Base-by-base conservation (phyloP, 2,113 vertebrate species). In the Tragelaphus buxtoni region DNA sequence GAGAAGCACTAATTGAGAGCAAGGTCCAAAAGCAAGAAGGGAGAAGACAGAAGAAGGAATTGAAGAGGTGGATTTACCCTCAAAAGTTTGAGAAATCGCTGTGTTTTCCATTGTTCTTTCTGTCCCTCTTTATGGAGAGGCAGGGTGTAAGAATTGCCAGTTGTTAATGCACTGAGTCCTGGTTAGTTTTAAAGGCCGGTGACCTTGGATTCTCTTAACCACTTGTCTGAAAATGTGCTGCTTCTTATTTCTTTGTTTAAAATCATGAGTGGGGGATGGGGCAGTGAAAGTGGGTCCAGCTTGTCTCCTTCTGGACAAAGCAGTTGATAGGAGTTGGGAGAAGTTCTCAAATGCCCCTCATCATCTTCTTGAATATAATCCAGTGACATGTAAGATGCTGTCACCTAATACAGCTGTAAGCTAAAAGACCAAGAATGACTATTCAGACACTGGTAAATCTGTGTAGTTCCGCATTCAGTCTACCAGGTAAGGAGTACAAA, bases 281-380 rank as follows among this genome's bases (percentile, higher is more conserved):
- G 13, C 49, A 20, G 39, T 3, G 16, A 47, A 76, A 24, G 2
- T 55, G 63, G 63, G 85, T 61, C 80, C 65, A 26, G 55, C 95
- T 94, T 97, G 88, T 96, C 95, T 97, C 87, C 80, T 93, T 85
- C n/a, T 93, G 95, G 90, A 95, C 96, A 88, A 96, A 92, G 92
- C 4, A 0, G 3, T 79, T 13, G 0, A 30, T 96, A 83, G 81
- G n/a, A 0, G 76, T 26, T 97, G 92, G 87, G 95, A 93, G 92
- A 74, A 65, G 13, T 49, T 61, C 83, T 79, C 69, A 79, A 24
- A 30, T 58, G 53, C 5, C 22, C 76, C 79, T 97, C 60, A 22
- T 76, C 80, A 13, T 76, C 42, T 90, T 92, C 42, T 91, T 92
- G 90, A 53, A 35, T 93, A 26, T 80, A 74, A 56, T 30, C 55